A percentile compares a stretch with the other conserved stretches of the same genome.
Conservation (phyloP, 2,113 vertebrate genomes). For the Alethe castanea region DNA sequence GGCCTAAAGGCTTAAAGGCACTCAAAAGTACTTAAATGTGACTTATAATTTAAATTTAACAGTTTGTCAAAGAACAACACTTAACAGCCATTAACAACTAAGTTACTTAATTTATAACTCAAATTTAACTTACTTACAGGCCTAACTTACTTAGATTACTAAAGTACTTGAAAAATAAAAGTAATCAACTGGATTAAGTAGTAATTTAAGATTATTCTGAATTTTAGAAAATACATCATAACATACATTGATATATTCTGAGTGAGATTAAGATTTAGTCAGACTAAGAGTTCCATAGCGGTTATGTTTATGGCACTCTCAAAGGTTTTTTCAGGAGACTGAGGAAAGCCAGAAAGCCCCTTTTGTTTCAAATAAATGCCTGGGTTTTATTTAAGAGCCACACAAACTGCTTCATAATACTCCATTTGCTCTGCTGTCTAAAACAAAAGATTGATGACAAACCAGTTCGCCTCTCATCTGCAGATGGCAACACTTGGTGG, state of each 20-base stretch:
- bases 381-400: neutral
- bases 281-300: neutral
- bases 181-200: neutral
- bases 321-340: neutral
- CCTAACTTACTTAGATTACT: neutral
- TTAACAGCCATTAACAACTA: neutral
- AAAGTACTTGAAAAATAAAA: neutral
- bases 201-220: neutral
- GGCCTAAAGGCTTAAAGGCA: neutral
- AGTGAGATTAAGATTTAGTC: neutral
- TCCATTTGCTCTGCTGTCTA: neutral
- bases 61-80: neutral
- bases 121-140: neutral
- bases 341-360: neutral
- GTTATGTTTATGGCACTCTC: neutral
- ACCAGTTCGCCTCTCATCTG: neutral
- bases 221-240: neutral
- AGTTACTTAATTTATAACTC: neutral
- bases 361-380: neutral
- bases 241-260: neutral
- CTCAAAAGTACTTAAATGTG: neutral
- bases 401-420: neutral
- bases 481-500: neutral
- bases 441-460: neutral
- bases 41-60: neutral